phyloP scores from a whole-genome alignment of 2,113 vertebrate species.

The Paradoxurus hermaphroditus region DNA sequence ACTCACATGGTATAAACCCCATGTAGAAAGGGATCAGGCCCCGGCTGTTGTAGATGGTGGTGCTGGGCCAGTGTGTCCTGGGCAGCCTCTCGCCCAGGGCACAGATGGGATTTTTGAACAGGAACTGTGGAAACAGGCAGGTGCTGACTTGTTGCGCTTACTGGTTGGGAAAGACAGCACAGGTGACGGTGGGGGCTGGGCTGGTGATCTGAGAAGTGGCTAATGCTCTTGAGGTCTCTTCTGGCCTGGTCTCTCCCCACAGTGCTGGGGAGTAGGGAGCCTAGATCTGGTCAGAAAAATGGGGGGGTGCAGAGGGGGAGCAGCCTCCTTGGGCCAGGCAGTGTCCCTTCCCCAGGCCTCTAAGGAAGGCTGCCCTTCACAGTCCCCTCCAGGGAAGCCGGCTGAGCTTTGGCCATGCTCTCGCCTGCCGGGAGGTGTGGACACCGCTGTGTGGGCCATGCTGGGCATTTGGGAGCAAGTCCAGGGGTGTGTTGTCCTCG shows the following conservation, averaged over 20 bases:
- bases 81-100: slow-evolving; percentile 72
- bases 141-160: not conserved
- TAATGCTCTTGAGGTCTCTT: not conserved
- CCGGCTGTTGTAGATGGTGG: slow-evolving; percentile 71
- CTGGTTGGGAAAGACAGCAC: too few species aligned
- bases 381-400: not conserved
- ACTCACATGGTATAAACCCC: slow-evolving; percentile 82
- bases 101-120: slow-evolving; percentile 60
- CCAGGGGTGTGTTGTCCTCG: fast-evolving
- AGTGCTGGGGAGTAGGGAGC: not conserved
- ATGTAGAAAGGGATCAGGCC: slow-evolving; percentile 80
- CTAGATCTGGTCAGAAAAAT: not conserved
- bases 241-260: not conserved
- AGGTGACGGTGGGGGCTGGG: fast-evolving
- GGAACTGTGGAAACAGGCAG: slow-evolving; percentile 61
- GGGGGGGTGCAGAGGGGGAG: not conserved
- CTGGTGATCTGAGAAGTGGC: not conserved
- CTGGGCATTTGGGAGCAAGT: not conserved
- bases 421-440: not conserved
- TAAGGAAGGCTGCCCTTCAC: not conserved
- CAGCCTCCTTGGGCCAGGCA: not conserved
- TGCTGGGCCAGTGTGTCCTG: slow-evolving; percentile 74
- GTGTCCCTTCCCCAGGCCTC: not conserved
- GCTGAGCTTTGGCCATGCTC: too few species aligned
- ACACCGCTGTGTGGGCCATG: fast-evolving